Percentiles rank a stretch among this genome's conserved stretches.
phyloP scores from a whole-genome alignment of 2,888 invertebrate genomes.

The Dorcus hopei region DNA sequence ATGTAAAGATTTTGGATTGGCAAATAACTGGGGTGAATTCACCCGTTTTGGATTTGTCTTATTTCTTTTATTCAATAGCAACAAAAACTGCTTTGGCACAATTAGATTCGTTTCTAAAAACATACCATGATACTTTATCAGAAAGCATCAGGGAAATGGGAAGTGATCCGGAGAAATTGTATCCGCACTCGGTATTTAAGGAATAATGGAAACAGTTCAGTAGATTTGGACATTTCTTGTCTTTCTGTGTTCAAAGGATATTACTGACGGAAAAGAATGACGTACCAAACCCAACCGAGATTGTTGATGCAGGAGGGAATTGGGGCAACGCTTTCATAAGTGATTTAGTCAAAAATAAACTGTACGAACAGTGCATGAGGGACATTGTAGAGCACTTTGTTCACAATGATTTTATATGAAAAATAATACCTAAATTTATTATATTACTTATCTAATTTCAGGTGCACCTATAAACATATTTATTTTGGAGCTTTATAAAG shows the following conservation, averaged over 20 bases:
- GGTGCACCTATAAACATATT: too few relatives aligned
- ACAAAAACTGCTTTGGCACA: slow-evolving; percentile 5
- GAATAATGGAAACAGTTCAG: slow-evolving; percentile 10
- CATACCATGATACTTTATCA: slow-evolving; percentile 3
- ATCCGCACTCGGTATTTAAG: slow-evolving; percentile 6
- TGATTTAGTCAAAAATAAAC: background rate
- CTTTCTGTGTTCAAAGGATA: background rate
- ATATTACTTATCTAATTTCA: too few relatives aligned
- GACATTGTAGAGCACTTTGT: slow-evolving; percentile 1
- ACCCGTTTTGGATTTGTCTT: slow-evolving; percentile 8
- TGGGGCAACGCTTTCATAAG: background rate
- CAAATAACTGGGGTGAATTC: slow-evolving; percentile 4
- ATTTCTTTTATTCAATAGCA: slow-evolving; percentile 13
- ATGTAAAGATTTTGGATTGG: slow-evolving; percentile 8
- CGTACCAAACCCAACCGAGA: slow-evolving; percentile 7
- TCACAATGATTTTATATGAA: background rate
- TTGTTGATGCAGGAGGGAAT: background rate
- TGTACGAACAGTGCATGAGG: background rate
- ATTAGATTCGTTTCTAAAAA: slow-evolving; percentile 4
- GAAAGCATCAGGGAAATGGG: slow-evolving; percentile 5
- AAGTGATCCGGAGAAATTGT: slow-evolving; percentile 10
- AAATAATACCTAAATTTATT: background rate
- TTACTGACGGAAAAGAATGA: slow-evolving; percentile 2
- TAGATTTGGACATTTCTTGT: slow-evolving; percentile 1
- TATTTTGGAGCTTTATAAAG: too few relatives aligned